Evolutionary conservation across 1,140 invertebrate species (phyloP), one percentile per base, ranked within the genome.

Genomic region (Pseudobourletiella spinata): DNA sequence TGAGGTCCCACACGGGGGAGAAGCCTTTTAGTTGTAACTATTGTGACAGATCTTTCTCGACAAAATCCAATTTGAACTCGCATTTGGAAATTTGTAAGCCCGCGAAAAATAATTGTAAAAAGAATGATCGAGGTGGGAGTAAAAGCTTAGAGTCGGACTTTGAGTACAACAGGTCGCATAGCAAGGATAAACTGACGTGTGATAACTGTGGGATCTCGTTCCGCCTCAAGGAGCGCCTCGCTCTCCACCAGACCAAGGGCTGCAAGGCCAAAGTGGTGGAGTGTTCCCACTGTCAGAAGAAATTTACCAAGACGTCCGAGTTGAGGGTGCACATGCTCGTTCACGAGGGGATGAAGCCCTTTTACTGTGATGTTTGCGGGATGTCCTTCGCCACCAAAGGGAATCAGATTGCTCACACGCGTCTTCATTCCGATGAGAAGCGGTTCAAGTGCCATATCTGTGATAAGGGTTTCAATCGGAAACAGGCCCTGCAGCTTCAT

Each of bases 281-380:
- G 2, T 66, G 65, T 43, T 20, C 51, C 8, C 11, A 44, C 1
- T 66, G 65, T 59, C 16, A 20, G 20, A 32, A 29, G 24, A 18
- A 43, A 59, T 66, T 66, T 42, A 56, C 52, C 16, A 59, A 50
- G 1, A 42, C 29, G n/a, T 35, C 30, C 18, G 57, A 50, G 18
- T 35, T 66, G n/a, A 57, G 55, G 20, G 32, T 24, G 22, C 64
- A 66, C 42, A 20, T 35, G 18, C 14, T n/a, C 6, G 32, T 59
- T 52, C 64, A 66, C 48, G 62, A 42, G 18, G 61, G 61, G 16
- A 25, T 30, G 11, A 66, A 66, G 22, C 48, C 56, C n/a, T 66
- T 63, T 30, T 20, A 15, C 8, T 66, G 64, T 59, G 61, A 58
- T 29, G 52, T 63, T 6, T 66, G 64, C 42, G 43, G 26, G 11